Conservation (phyloP, 2,888 invertebrate species). For the Drosophila sordidula region DNA sequence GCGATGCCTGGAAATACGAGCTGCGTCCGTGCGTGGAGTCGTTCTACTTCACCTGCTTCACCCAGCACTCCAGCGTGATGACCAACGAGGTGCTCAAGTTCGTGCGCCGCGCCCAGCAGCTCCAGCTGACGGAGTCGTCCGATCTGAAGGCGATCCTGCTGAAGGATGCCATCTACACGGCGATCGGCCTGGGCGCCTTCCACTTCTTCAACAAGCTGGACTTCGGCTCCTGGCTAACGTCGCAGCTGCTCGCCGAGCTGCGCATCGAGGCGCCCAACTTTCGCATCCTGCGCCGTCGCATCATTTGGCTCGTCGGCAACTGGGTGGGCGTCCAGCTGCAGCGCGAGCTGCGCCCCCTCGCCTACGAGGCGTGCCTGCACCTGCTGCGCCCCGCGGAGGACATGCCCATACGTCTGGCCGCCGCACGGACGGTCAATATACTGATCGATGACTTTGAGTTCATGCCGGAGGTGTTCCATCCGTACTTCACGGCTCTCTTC, state of each 20-base stretch:
- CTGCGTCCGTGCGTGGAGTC: conserved; percentile 95
- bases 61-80: conserved; percentile 90
- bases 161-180: conserved; percentile 97
- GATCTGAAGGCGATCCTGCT: conserved; percentile 92
- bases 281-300: conserved; percentile 92
- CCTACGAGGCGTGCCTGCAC: conserved; percentile 92
- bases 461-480: conserved; percentile 93
- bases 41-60: conserved; percentile 93
- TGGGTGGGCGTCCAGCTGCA: conserved; percentile 95
- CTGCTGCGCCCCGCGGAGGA: conserved; percentile 92
- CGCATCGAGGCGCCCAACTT: conserved; percentile 93
- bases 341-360: conserved; percentile 90
- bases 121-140: conserved; percentile 88
- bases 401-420: conserved; percentile 94
- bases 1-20: conserved; percentile 97
- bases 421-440: conserved; percentile 92
- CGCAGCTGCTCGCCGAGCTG: conserved; percentile 92
- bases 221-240: conserved; percentile 96
- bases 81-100: conserved; percentile 91
- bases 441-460: conserved; percentile 97
- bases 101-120: conserved; percentile 89
- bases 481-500: conserved; percentile 92
- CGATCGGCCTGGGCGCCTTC: conserved; percentile 94
- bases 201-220: conserved; percentile 97
- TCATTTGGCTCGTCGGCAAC: conserved; percentile 91